Evolutionary conservation across 2,113 vertebrate genomes (phyloP), one percentile per base, ranked within the genome.

Genomic region (Beaufortia kweichowensis): DNA sequence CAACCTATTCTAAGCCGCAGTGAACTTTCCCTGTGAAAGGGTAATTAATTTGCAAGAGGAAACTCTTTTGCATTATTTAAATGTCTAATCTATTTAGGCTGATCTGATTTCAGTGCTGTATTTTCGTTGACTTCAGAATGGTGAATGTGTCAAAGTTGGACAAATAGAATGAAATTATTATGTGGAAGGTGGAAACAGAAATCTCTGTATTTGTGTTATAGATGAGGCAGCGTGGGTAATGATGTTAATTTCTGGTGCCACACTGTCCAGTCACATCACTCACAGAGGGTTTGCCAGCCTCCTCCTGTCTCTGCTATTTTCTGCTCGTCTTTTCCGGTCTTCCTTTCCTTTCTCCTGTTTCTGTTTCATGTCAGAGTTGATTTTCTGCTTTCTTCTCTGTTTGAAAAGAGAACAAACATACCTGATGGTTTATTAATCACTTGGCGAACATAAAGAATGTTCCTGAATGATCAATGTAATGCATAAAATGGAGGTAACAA

Each of bases 401-500:
- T 39, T 77, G 79, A 64, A 63, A 80, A 69, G 69, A 69, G 31
- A 83, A 83, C 84, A 55, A 41, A 29, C 78, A 80, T 8, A 53
- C 19, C 15, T 39, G 56, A 87, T 83, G 64, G 78, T 82, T 79
- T 64, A 86, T 66, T 72, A 53, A 55, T 77, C 53, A 57, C 53
- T 84, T 63, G 28, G 17, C n/a, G 62, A 72, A 74, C 21, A 24
- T 69, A 62, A 76, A 56, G 48, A 67, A 46, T 43, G 71, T 66
- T 41, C 80, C 23, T 24, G 57, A 65, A 67, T 65, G 71, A 60
- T 75, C 31, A 62, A 68, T 76, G 48, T 76, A 48, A 35, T 79
- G 79, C 84, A 82, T 85, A 76, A 75, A 72, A 77, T 79, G 53
- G 74, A n/a, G n/a, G n/a, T n/a, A n/a, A n/a, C n/a, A n/a, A n/a